Evolutionary conservation across 2,113 vertebrate species (phyloP).

Genomic region (Datnioides undecimradiatus): DNA sequence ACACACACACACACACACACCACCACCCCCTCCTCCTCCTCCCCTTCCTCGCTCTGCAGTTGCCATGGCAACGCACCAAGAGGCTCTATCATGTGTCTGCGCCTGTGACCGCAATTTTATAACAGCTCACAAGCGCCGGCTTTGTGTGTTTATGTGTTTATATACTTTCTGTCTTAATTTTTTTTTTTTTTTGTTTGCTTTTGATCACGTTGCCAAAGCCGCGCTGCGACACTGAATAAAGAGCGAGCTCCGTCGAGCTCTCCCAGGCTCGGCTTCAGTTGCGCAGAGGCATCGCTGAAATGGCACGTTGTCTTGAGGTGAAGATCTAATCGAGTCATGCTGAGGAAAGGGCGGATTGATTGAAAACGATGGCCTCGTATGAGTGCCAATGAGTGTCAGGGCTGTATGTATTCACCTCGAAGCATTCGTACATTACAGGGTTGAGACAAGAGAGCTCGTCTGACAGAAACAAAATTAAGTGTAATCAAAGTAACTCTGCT

Average conservation of each 20-base stretch:
- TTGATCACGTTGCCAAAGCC: slow-evolving; percentile 32
- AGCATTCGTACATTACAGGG: neutral
- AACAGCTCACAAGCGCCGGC: slow-evolving; percentile 54
- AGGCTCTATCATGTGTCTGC: slow-evolving; percentile 75
- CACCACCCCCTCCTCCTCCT: no score
- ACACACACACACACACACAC: no score
- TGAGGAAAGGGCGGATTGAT: neutral
- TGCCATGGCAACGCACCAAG: slow-evolving; percentile 77
- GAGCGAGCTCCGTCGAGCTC: slow-evolving; percentile 14
- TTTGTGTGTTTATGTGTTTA: slow-evolving; percentile 62
- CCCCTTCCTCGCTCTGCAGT: slow-evolving; percentile 56
- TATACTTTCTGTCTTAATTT: slow-evolving; percentile 38
- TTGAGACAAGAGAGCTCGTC: neutral
- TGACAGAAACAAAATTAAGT: neutral
- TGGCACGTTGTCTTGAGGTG: neutral
- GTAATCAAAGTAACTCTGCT: neutral
- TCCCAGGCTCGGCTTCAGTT: neutral
- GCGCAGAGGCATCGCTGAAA: neutral
- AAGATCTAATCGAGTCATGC: neutral
- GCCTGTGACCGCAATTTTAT: slow-evolving; percentile 70
- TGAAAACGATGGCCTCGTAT: neutral
- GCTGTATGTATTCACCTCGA: neutral
- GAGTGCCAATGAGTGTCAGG: neutral
- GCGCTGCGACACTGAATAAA: slow-evolving; percentile 1
- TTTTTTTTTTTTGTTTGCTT: no score